These are phyloP conservation scores for Hanleya hanleyi DNA, from an alignment of 2,888 invertebrate species.

Conservation along the genomic window DNA sequence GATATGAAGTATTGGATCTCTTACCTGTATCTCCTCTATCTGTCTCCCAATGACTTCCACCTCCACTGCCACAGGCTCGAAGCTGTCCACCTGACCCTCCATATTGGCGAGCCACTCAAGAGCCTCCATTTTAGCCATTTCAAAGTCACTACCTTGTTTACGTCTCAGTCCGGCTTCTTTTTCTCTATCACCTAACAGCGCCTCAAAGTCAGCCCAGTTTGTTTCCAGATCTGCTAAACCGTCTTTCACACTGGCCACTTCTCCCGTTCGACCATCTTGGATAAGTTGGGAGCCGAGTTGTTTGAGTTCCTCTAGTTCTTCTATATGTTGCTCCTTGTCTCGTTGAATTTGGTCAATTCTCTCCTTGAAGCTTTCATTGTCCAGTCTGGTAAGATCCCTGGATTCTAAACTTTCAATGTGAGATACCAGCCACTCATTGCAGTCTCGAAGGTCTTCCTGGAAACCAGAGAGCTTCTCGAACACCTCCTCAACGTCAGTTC, in stretches of 20 bases:
- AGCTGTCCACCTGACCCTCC: slow-evolving; percentile 83
- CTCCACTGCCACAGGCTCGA: slow-evolving; percentile 91
- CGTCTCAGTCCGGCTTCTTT: slow-evolving; percentile 87
- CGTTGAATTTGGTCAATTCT: slow-evolving; percentile 76
- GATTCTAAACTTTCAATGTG: slow-evolving; percentile 69
- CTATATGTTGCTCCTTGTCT: slow-evolving; percentile 51
- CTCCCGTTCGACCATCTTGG: slow-evolving; percentile 64
- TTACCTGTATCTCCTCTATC: slow-evolving; percentile 76
- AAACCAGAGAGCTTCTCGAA: slow-evolving; percentile 80
- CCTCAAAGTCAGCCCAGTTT: slow-evolving; percentile 91
- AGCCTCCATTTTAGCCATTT: slow-evolving; percentile 86
- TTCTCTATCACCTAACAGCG: slow-evolving; percentile 87
- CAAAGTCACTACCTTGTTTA: slow-evolving; percentile 90
- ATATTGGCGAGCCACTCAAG: slow-evolving; percentile 88
- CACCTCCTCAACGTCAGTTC: slow-evolving; percentile 88
- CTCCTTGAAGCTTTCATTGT: slow-evolving; percentile 78
- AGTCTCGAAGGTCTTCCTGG: slow-evolving; percentile 69
- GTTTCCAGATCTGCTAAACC: slow-evolving; percentile 80
- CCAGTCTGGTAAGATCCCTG: slow-evolving; percentile 80
- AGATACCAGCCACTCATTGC: slow-evolving; percentile 61
- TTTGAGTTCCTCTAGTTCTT: slow-evolving; percentile 54
- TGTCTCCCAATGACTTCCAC: slow-evolving; percentile 88
- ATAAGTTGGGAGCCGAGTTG: slow-evolving; percentile 58
- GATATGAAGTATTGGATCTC: no score
- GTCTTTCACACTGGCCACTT: slow-evolving; percentile 59